Evolutionary conservation across 92 coral and sea anemone species (phyloP).

Genomic region (Palythoa grandiflora): DNA sequence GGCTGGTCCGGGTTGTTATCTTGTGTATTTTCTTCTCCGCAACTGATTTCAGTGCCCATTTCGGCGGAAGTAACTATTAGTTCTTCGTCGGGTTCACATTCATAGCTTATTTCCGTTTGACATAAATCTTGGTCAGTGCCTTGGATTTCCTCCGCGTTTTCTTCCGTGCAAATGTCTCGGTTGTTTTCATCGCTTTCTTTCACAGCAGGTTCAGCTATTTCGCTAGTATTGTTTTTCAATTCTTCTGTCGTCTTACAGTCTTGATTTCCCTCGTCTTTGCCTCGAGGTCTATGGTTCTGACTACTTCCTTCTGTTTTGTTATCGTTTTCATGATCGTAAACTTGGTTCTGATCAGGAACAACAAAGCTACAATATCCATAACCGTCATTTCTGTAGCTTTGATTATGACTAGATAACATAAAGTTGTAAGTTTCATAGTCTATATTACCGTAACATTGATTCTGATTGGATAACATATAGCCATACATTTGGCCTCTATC

Average conservation of each 20-base stretch:
- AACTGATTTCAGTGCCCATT: not conserved
- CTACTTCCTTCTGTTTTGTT: not conserved
- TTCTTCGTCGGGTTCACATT: not conserved
- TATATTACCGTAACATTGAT: not conserved
- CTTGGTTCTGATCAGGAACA: not conserved
- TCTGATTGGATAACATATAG: not conserved
- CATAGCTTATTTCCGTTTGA: not conserved
- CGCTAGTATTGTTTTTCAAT: not conserved
- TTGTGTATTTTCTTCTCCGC: slow-evolving; percentile 2
- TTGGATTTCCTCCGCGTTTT: not conserved
- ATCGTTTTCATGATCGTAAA: not conserved
- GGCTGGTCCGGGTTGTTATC: not conserved
- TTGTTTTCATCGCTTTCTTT: not conserved
- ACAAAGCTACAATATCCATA: not conserved
- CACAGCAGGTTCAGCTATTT: not conserved
- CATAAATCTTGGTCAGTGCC: not conserved
- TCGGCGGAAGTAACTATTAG: not conserved
- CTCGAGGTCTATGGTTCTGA: not conserved
- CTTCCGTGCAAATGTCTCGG: not conserved
- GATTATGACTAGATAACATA: not conserved
- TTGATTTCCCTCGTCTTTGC: not conserved
- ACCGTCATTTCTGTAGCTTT: not conserved
- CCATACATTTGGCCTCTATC: not conserved
- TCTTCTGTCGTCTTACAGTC: not conserved
- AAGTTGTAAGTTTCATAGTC: not conserved